Base-by-base conservation (phyloP, 2,113 vertebrate species). In the Cyrtonyx montezumae region DNA sequence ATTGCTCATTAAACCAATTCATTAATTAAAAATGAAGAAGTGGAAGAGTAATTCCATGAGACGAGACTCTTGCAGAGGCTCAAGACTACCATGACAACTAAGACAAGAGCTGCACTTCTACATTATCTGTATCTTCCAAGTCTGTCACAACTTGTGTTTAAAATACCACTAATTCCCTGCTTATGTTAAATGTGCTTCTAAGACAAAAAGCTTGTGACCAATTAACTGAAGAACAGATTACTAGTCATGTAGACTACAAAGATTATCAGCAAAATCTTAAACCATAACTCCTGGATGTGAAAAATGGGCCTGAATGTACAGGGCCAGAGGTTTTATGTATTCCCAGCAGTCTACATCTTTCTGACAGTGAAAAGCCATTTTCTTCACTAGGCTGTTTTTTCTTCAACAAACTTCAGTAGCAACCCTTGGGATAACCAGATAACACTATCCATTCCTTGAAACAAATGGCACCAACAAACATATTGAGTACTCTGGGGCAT, bases 241-340 rank as follows among this genome's bases (percentile, higher is more conserved):
- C 22, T 20, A 61, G 79, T 23, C 51, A 70, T 8, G 13, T 3
- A 55, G 26, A 80, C 58, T 74, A 85, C 53, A 51, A 77, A 58
- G 40, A 43, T 11, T 13, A 48, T 26, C 65, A 21, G 23, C 40
- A 67, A 86, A 89, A 84, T 1, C 12, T 76, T 71, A 61, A 86
- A 76, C 2, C 6, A 46, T 20, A 91, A 48, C 18, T 56, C 53
- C 16, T 48, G 36, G 45, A 82, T 76, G 34, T 40, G 20, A 65
- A 87, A 92, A 76, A 87, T 11, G 6, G 28, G 28, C 18, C 17
- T 62, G 12, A 15, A 13, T 61, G 14, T 25, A 51, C 15, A 4
- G 5, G 7, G 68, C 46, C 22, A 62, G 48, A 76, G 15, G 4
- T 0, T 0, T 19, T 8, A 37, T 0, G 4, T 25, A 89, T 51